Evolutionary conservation across 2,113 vertebrate genomes (phyloP).

Genomic region (Paraplagusia blochii): DNA sequence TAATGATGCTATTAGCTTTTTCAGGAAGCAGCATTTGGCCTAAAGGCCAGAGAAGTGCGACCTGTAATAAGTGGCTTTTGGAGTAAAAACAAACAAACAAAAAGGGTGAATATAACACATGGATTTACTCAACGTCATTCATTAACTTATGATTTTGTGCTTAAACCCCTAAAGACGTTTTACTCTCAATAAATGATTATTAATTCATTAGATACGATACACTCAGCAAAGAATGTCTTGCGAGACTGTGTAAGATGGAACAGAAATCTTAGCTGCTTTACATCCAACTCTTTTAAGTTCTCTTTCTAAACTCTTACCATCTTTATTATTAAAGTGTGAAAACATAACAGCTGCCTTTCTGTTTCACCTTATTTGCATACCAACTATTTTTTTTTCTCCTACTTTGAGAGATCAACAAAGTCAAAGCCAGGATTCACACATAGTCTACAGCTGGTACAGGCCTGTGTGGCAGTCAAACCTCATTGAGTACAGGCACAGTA

Average conservation of each 20-base stretch:
- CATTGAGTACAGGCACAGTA: constrained; percentile 15
- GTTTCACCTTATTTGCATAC: constrained; percentile 46
- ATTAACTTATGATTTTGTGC: no score
- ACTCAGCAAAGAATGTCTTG: no score
- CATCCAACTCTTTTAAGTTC: no score
- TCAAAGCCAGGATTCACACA: constrained; percentile 51
- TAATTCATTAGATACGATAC: no score
- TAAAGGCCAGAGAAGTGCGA: no score
- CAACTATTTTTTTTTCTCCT: constrained; percentile 23
- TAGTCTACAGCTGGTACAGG: constrained; percentile 24
- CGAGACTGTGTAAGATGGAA: no score
- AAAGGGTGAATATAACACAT: no score
- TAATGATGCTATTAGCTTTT: neutral
- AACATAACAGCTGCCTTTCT: constrained; percentile 9
- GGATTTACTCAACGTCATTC: no score
- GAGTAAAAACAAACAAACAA: no score
- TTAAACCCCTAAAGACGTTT: no score
- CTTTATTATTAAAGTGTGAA: neutral
- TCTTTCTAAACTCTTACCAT: neutral
- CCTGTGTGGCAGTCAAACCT: constrained; percentile 19
- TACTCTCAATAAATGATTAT: neutral
- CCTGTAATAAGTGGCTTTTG: no score
- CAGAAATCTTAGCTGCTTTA: no score
- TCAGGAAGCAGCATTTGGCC: neutral
- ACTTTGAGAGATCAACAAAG: constrained; percentile 35